Conservation (phyloP, 2,113 vertebrate species). For the Poeciliopsis occidentalis region DNA sequence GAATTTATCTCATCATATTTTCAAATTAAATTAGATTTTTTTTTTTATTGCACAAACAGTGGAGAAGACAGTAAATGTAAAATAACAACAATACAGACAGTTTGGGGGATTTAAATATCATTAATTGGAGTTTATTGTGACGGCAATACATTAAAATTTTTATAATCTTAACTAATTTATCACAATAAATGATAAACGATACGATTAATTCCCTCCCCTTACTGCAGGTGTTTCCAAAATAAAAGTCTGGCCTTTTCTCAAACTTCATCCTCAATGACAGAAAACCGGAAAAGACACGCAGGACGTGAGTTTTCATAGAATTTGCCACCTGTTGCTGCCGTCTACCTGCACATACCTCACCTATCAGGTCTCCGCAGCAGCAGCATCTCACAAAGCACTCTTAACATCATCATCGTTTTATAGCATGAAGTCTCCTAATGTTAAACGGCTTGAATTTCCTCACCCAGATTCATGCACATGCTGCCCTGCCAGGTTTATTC, state of each 20-base stretch:
- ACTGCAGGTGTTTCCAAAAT: background rate
- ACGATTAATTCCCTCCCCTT: too few relatives aligned
- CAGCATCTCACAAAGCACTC: slow-evolving; percentile 2
- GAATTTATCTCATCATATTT: too few relatives aligned
- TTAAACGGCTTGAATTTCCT: background rate
- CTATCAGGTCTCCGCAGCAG: background rate
- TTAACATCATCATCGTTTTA: slow-evolving; percentile 1
- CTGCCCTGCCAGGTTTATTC: slow-evolving; percentile 44
- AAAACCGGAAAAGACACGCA: background rate
- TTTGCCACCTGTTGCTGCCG: background rate
- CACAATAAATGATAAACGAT: too few relatives aligned
- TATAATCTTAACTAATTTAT: too few relatives aligned
- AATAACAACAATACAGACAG: too few relatives aligned
- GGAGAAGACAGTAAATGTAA: too few relatives aligned
- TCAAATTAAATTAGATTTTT: too few relatives aligned
- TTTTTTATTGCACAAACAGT: too few relatives aligned
- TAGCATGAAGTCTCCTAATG: slow-evolving; percentile 6
- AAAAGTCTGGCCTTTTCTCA: background rate
- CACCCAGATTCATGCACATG: slow-evolving; percentile 15
- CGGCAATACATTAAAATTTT: too few relatives aligned
- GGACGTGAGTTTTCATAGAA: background rate
- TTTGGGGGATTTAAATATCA: too few relatives aligned
- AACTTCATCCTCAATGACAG: background rate
- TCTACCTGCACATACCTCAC: background rate
- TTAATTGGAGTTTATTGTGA: too few relatives aligned